Evolutionary conservation across 2,113 vertebrate species (phyloP), one percentile per base, ranked within the genome.

Genomic region (Struthidea cinerea): DNA sequence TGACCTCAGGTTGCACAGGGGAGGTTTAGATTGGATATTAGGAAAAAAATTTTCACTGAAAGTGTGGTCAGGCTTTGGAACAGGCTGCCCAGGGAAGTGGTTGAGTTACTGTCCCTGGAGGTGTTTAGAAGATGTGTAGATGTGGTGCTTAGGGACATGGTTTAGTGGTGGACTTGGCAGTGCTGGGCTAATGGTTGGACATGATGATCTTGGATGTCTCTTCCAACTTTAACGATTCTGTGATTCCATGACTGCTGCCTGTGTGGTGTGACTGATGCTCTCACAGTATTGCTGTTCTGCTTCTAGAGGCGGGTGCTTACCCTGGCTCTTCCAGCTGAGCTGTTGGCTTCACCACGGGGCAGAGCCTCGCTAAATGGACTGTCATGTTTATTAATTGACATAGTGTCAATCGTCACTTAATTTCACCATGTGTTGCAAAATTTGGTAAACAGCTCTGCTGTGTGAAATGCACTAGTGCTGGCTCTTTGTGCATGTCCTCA

Each of bases 391-490:
- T 61, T 61, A 20, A 35, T 28, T 42, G 30, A 14, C 7, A 1
- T 1, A 4, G 26, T 41, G 12, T 32, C 42, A 39, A 3, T 23
- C 26, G 7, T 44, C 30, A 7, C 35, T 57, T 53, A 7, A 79
- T 89, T 68, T 69, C 33, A 42, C 60, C 13, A 0, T 32, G 46
- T 35, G 13, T 33, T 79, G 50, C 30, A 22, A 3, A 57, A 63
- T 56, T 59, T 77, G 46, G 2, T 69, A 4, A 82, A 60, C 13
- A 69, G 0, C 19, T 68, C 13, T 26, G 13, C 39, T 63, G 1
- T 15, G 35, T 73, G 27, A 69, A 52, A 18, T 8, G 4, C 15
- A 2, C 0, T 0, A 11, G 14, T 79, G 11, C 37, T 64, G 1
- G 0, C 19, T 57, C 7, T 46, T 20, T 75, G 15, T 73, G 35